Evolutionary conservation across 2,797 vertebrate genomes (phyloP), one percentile per base, ranked within the genome.

Genomic region (Sus cebifrons): DNA sequence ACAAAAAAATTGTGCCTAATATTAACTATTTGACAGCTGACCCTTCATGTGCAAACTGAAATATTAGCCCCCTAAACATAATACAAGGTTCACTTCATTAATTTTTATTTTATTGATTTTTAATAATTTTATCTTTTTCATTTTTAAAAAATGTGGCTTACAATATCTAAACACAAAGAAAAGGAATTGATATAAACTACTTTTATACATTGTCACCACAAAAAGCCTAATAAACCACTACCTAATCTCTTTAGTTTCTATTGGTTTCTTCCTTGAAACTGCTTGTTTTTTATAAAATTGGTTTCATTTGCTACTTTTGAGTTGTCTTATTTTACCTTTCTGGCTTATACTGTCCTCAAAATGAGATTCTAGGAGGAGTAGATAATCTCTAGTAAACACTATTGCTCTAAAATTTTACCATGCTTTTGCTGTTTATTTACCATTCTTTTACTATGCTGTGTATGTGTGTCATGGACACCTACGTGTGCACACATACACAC

Each of bases 71-170:
- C 73, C 20, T 49, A 81, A 84, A 71, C 1, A 49, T 27, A 6
- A 7, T 18, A 75, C 6, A n/a, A 40, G 12, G 29, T 49, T 4
- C 1, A 75, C 1, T 71, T 62, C 11, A 83, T 67, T 71, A 54
- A 27, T 74, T 74, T 62, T 79, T 29, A 82, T 64, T 86, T 40
- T 79, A 84, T n/a, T 93, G 27, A 68, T 21, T 91, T 74, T 67
- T 85, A 65, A 44, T 67, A 7, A 64, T 56, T 29, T 29, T 77
- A 10, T 44, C 20, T 40, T 82, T 95, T 90, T 49, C 6, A 56
- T 85, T 78, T 78, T 94, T 23, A 5, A 94, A 90, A 91, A 93
- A 70, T 79, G 60, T 65, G 58, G 5, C 15, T 67, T 11, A 74
- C 29, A 32, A 75, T 18, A 92, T 3, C 7, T 56, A n/a, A 75